Conservation (phyloP, 53 echinoderm and acorn worm genomes). For the Actinopyga echinites region DNA sequence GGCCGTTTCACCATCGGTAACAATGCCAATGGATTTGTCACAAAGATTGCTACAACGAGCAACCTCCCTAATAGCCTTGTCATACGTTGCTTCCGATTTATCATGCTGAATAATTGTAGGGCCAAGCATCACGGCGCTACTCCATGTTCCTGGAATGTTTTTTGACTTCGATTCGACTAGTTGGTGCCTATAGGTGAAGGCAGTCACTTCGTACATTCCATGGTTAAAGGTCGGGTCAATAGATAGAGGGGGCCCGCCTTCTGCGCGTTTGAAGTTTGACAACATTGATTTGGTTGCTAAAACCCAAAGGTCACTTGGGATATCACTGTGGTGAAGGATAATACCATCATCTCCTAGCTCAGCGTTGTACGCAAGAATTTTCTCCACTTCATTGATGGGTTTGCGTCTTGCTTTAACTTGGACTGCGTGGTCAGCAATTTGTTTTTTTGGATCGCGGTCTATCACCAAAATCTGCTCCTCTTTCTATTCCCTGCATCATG, state of each 20-base stretch:
- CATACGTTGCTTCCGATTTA: not conserved
- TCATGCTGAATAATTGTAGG: slow-evolving; percentile 14
- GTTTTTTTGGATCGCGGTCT: not conserved
- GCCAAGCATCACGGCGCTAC: not conserved
- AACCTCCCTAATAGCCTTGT: not conserved
- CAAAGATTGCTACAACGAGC: not conserved
- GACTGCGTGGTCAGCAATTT: not conserved
- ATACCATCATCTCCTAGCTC: not conserved
- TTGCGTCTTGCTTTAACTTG: slow-evolving; percentile 12
- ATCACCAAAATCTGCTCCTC: slow-evolving; percentile 3
- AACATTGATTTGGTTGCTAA: slow-evolving; percentile 12
- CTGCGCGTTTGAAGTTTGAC: not conserved
- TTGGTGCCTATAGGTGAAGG: not conserved
- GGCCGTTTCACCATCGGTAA: slow-evolving; percentile 8
- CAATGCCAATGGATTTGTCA: not conserved
- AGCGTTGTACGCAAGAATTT: not conserved
- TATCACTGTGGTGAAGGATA: not conserved
- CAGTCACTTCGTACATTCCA: slow-evolving; percentile 9
- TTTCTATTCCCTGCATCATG: not conserved
- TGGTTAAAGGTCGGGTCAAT: slow-evolving; percentile 5
- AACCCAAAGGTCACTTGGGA: slow-evolving; percentile 16
- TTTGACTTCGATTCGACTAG: not conserved
- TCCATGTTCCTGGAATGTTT: slow-evolving; percentile 5
- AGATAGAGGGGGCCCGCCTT: not conserved
- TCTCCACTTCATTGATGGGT: not conserved